Conservation (phyloP, 1,140 invertebrate species). For the Oncopodura yosiiana region DNA sequence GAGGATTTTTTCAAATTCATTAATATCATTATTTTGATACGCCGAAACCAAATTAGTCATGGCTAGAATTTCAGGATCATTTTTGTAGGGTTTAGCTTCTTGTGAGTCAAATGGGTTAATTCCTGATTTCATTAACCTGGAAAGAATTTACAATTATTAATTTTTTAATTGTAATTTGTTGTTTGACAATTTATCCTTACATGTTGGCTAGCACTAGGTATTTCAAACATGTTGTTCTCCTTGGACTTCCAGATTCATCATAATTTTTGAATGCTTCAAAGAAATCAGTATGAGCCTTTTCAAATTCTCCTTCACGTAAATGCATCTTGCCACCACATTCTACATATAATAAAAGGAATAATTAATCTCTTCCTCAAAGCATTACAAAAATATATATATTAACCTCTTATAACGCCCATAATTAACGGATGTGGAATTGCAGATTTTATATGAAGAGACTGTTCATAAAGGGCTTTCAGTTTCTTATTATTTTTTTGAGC, state of each 20-base stretch:
- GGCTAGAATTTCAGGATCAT: slow-evolving; percentile 97
- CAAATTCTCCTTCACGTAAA: slow-evolving; percentile 94
- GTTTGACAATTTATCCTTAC: slow-evolving; percentile 42
- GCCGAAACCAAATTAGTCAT: slow-evolving; percentile 99
- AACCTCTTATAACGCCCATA: slow-evolving; percentile 97
- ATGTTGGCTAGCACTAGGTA: slow-evolving; percentile 98
- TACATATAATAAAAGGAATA: slow-evolving; percentile 41
- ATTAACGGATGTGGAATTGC: slow-evolving; percentile 99
- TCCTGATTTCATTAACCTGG: slow-evolving; percentile 95
- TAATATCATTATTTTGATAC: slow-evolving; percentile 98
- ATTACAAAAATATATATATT: slow-evolving; percentile 11
- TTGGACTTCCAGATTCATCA: slow-evolving; percentile 96
- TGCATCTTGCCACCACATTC: slow-evolving; percentile 99
- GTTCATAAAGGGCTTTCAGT: slow-evolving; percentile 93
- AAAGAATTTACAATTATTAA: slow-evolving; percentile 43
- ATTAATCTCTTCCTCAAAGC: neutral
- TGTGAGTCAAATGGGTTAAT: slow-evolving; percentile 99
- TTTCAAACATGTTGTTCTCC: slow-evolving; percentile 94
- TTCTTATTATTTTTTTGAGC: slow-evolving; percentile 99
- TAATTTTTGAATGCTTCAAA: slow-evolving; percentile 99
- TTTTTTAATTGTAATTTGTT: slow-evolving; percentile 30
- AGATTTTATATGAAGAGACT: slow-evolving; percentile 96
- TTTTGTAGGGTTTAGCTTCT: slow-evolving; percentile 99
- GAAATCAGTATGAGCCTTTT: slow-evolving; percentile 98
- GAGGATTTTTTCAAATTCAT: slow-evolving; percentile 94